Evolutionary conservation across 1,140 invertebrate species (phyloP).

Genomic region (Phymastichus coffea): DNA sequence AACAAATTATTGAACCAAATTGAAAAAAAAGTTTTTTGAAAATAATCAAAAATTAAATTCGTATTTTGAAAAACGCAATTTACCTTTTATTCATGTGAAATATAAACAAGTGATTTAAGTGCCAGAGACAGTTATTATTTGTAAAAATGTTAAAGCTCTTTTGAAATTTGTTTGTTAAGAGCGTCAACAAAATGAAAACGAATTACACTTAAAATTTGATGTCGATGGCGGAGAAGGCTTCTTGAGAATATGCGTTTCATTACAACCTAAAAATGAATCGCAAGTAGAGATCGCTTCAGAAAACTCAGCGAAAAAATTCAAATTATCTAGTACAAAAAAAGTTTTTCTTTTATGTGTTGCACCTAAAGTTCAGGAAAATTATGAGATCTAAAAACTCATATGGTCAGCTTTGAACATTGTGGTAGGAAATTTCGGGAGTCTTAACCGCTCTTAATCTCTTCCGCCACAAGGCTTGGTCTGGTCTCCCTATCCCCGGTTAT

Average conservation of each 20-base stretch:
- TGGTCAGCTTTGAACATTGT: neutral
- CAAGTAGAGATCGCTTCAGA: neutral
- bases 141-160: too few relatives aligned
- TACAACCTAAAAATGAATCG: neutral
- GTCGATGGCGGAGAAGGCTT: neutral
- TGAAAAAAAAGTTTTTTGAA: neutral
- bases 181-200: neutral
- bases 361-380: neutral
- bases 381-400: neutral
- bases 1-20: too few relatives aligned
- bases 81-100: too few relatives aligned
- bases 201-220: neutral
- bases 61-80: too few relatives aligned
- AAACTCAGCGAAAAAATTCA: too few relatives aligned
- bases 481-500: too few relatives aligned
- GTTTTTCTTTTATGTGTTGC: neutral
- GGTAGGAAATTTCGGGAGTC: too few relatives aligned
- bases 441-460: too few relatives aligned
- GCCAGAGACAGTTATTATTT: neutral
- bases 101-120: neutral
- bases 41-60: neutral
- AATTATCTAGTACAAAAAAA: neutral
- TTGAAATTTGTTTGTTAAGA: neutral
- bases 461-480: too few relatives aligned
- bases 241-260: neutral